Evolutionary conservation across 2,888 invertebrate species (phyloP), one percentile per base, ranked within the genome.

Genomic region (Torymus aiolomorphi): DNA sequence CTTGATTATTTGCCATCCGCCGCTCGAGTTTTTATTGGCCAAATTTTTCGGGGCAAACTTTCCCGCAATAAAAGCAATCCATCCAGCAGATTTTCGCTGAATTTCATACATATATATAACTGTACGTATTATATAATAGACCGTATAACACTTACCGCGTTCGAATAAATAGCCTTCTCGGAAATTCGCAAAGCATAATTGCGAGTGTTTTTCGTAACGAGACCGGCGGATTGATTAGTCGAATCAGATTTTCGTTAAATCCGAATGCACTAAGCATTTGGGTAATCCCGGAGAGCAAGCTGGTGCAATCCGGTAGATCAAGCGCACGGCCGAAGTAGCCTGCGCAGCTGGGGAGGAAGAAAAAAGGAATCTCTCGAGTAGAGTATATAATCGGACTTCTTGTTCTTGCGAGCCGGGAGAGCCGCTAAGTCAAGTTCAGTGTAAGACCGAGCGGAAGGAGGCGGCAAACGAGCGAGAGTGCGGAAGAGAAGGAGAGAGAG

Each of bases 1-100:
- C 56, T 66, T 75, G 74, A 75, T 75, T 75, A 75, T 75, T 75
- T 75, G 57, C 73, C 56, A 52, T 65, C 66, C 66, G 66, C 66
- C 66, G 66, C 59, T 75, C 74, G 49, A 49, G 11, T 75, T 74
- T 75, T 76, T 76, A 70, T 76, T 69, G 69, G 66, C 62, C 69
- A 70, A 70, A 76, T 62, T 70, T 69, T 20, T 76, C 63, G 52
- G 61, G 1, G n/a, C 14, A 42, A 18, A 56, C 1, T 18, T 13
- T 2, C 24, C 16, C 62, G 49, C 56, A 31, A 65, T 74, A 42
- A 72, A 73, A 73, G 10, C 49, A 20, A 54, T 5, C 67, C 54
- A 24, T 67, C 54, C 13, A 18, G 54, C 12, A 16, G 16, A 11
- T 16, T 63, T 52, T 54, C 51, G 2, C 24, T 14, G 61, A 75